phyloP scores from a whole-genome alignment of 2,113 vertebrate species.

The Tragelaphus scriptus region DNA sequence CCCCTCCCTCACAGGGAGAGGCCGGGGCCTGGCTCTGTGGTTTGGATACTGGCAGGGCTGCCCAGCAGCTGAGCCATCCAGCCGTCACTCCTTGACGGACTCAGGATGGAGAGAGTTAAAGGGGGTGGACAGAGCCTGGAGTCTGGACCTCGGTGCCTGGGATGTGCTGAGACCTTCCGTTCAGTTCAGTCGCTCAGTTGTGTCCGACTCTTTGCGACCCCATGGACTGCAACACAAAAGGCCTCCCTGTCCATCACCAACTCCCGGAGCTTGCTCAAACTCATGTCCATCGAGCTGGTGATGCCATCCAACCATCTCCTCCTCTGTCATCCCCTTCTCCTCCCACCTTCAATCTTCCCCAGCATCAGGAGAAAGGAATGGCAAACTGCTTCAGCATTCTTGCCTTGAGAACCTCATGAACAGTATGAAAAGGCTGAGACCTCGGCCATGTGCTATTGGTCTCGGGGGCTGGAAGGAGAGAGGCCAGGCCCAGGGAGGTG shows the following conservation, averaged over 20 bases:
- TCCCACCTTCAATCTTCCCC: background rate
- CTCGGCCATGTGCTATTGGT: fast-evolving
- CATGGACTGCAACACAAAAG: background rate
- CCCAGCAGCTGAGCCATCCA: no score
- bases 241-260: background rate
- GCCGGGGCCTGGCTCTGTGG: background rate
- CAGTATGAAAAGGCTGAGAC: background rate
- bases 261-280: background rate
- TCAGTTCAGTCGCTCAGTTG: background rate
- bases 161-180: fast-evolving
- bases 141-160: fast-evolving
- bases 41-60: background rate
- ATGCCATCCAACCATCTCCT: background rate
- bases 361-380: background rate
- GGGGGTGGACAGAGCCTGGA: background rate
- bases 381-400: background rate
- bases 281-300: background rate
- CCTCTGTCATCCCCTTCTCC: background rate
- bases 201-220: background rate
- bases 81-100: fast-evolving
- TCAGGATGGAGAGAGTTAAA: no score
- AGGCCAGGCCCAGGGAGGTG: background rate
- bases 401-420: background rate
- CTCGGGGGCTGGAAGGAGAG: fast-evolving
- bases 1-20: background rate